Base-by-base conservation (phyloP, 1,140 invertebrate genomes). In the Scaptomyza hsui region DNA sequence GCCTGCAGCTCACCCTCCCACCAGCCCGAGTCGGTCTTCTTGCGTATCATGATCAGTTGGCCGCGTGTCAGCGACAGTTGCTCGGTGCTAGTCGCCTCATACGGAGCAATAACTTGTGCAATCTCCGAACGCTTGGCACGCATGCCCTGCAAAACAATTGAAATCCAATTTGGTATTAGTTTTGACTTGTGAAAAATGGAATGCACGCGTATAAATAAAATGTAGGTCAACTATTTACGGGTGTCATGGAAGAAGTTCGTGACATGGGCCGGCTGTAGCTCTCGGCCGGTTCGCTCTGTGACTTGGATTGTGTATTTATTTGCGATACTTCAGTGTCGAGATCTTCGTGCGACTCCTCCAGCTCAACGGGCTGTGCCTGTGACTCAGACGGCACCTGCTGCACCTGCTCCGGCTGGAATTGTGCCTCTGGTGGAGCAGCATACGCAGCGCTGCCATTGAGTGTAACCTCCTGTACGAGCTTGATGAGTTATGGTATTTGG, bases 1-100 rank as follows among this genome's bases (percentile, higher is more conserved):
- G 97, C 97, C 93, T 99, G 98, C 19, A 99, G 92, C 92, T 99
- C 99, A 45, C 99, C 99, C 94, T 99, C 98, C 99, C 99, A 99
- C 98, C 98, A 99, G 16, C 98, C 98, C 72, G 97, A 97, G 55
- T 97, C 95, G 6, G 97, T 97, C 91, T 99, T 99, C 92, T 99
- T 99, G 10, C 98, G 94, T 12, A 99, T 97, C 93, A 98, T 96
- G 47, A 99, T 96, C 45, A 99, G 92, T 83, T 99, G 98, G n/a
- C 98, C 98, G 68, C 97, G 94, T 78, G 96, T 94, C 6, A 99
- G 92, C 53, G 95, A 95, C 10, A 99, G 92, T 91, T 99, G 98
- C 89, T 99, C 98, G 0, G 94, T 90, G 86, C 97, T 98, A 3
- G 96, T 97, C 1, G 96, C 96, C 91, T 96, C 94, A 89, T 98